Evolutionary conservation across 2,797 vertebrate species (phyloP).

Genomic region (Hippoglossus hippoglossus): DNA sequence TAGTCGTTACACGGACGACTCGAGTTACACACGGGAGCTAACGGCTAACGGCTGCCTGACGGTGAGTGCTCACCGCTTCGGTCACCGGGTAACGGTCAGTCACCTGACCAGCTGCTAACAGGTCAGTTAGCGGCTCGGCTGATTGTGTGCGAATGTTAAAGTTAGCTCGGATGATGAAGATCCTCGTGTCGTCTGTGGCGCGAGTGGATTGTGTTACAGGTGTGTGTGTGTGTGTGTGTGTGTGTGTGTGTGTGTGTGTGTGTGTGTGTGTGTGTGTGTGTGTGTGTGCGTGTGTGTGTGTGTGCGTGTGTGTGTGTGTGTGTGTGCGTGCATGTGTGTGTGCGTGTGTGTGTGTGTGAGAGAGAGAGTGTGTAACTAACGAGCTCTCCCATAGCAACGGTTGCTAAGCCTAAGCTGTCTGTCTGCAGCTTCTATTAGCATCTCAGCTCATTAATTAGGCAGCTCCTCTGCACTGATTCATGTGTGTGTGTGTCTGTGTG

Average conservation of each 20-base stretch:
- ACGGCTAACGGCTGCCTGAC: no score
- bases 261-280: slow-evolving; percentile 14
- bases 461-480: not conserved
- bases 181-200: slow-evolving; percentile 4
- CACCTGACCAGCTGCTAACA: not conserved
- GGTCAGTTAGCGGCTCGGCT: no score
- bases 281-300: not conserved
- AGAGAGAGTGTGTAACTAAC: no score
- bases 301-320: not conserved
- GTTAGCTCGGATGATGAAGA: not conserved
- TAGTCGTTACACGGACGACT: no score
- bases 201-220: slow-evolving; percentile 18
- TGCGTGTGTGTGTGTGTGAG: not conserved
- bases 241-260: not conserved
- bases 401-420: slow-evolving; percentile 31
- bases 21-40: no score
- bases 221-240: slow-evolving; percentile 7
- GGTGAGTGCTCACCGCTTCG: no score
- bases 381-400: slow-evolving; percentile 51
- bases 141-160: not conserved
- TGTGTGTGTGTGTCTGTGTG: not conserved
- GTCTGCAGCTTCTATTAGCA: slow-evolving; percentile 33
- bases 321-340: not conserved
- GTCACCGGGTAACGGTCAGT: no score
- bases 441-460: slow-evolving; percentile 23